Evolutionary conservation across 1,140 invertebrate genomes (phyloP), one percentile per base, ranked within the genome.

Genomic region (Hycleus phaleratus): DNA sequence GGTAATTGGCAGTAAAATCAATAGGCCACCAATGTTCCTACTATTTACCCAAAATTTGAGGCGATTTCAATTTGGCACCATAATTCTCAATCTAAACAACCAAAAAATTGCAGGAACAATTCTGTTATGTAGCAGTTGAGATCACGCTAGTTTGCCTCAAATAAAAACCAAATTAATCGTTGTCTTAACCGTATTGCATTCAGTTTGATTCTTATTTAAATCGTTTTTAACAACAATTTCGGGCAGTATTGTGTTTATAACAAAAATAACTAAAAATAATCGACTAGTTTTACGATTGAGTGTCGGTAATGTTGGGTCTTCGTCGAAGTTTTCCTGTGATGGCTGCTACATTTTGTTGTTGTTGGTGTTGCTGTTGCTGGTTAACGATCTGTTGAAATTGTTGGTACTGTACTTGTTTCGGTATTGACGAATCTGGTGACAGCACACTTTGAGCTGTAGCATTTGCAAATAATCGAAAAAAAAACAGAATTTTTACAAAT

Each of bases 331-430:
- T 60, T 49, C 48, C 59, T 48, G 54, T 48, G 40, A 60, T 49
- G 43, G 43, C 32, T 26, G 59, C 46, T n/a, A 56, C 46, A 47
- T 60, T 60, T 9, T 53, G 44, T 45, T 53, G 51, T 11, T 53
- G 51, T 32, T 53, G 51, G 9, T 53, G 44, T 44, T 53, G 56
- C 9, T 57, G 49, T 50, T 61, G 59, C 24, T 61, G 54, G 10
- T 42, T 42, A 42, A 42, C 4, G 10, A 42, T 32, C 7, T 32
- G 32, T 32, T 32, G 52, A 52, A 48, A 61, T 45, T 61, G 59
- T 48, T 61, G 59, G 18, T 56, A 56, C 25, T 61, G 59, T 39
- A 49, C 53, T 60, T 60, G 59, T 26, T 60, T 60, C 46, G 58
- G 46, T 50, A 51, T 56, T 50, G 59, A 49, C 26, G 59, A 44